A percentile compares a stretch with the other conserved stretches of the same genome.
Evolutionary conservation across 2,797 vertebrate genomes (phyloP).

Genomic region (Gymnopithys bicolor): DNA sequence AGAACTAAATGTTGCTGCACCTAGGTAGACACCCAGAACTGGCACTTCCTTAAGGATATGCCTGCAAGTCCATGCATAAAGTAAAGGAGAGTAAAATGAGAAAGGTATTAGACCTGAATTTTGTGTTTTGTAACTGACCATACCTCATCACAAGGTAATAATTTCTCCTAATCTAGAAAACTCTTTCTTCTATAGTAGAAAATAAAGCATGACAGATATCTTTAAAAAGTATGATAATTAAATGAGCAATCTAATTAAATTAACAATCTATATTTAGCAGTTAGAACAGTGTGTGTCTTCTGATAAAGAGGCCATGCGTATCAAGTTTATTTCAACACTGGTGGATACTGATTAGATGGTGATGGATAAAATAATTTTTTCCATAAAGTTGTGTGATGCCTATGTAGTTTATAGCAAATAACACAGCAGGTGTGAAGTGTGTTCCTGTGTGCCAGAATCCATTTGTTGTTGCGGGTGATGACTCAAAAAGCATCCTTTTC

Average conservation of each 20-base stretch:
- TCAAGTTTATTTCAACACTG: background rate
- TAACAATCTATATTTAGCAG: background rate
- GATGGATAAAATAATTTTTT: background rate
- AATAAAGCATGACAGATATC: background rate
- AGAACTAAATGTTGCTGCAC: background rate
- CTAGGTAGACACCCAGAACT: background rate
- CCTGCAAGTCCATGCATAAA: background rate
- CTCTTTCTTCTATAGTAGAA: background rate
- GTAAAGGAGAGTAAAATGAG: background rate
- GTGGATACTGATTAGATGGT: background rate
- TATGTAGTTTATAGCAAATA: background rate
- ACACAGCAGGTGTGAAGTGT: fast-evolving
- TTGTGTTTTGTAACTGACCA: background rate
- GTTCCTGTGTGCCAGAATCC: background rate
- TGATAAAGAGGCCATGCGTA: background rate
- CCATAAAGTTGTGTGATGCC: background rate
- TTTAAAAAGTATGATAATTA: background rate
- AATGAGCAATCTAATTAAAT: background rate
- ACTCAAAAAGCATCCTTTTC: background rate
- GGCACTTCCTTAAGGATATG: background rate
- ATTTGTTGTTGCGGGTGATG: background rate
- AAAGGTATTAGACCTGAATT: background rate
- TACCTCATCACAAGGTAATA: background rate
- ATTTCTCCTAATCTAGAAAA: background rate
- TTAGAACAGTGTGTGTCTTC: background rate